A percentile compares a stretch with the other conserved stretches of the same genome.
Conservation (phyloP, 1,140 invertebrate genomes). For the Procambarus clarkii region DNA sequence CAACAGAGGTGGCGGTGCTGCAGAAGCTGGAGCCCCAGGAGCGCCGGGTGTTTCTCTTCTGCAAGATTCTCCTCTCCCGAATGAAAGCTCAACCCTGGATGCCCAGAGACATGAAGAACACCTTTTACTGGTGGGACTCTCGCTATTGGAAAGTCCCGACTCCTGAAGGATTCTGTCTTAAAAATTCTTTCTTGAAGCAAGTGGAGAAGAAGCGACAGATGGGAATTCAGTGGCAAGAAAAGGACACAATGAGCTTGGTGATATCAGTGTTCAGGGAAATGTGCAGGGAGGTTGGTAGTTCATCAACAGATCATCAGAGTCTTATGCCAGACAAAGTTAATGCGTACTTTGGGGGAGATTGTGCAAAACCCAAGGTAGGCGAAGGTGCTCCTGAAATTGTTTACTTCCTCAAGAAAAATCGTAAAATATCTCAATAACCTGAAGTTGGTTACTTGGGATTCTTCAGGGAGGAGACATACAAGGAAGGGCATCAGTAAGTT, state of each 20-base stretch:
- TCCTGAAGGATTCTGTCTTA: not conserved
- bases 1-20: not conserved
- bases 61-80: not conserved
- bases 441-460: too few species aligned
- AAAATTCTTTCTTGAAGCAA: not conserved
- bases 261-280: not conserved
- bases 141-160: too few species aligned
- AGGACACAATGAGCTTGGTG: not conserved
- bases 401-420: not conserved
- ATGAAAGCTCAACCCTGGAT: slow-evolving; percentile 32
- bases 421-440: too few species aligned
- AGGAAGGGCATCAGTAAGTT: too few species aligned
- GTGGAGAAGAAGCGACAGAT: not conserved
- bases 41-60: not conserved
- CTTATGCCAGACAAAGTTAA: not conserved
- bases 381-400: not conserved
- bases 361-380: not conserved
- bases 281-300: not conserved
- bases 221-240: not conserved
- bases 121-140: slow-evolving; percentile 10
- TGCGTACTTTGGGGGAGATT: slow-evolving; percentile 23
- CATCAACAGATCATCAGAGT: too few species aligned
- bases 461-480: too few species aligned
- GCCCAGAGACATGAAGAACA: not conserved
- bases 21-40: not conserved